Base-by-base conservation (phyloP, 2,797 vertebrate genomes). In the Diglossa cyanea region DNA sequence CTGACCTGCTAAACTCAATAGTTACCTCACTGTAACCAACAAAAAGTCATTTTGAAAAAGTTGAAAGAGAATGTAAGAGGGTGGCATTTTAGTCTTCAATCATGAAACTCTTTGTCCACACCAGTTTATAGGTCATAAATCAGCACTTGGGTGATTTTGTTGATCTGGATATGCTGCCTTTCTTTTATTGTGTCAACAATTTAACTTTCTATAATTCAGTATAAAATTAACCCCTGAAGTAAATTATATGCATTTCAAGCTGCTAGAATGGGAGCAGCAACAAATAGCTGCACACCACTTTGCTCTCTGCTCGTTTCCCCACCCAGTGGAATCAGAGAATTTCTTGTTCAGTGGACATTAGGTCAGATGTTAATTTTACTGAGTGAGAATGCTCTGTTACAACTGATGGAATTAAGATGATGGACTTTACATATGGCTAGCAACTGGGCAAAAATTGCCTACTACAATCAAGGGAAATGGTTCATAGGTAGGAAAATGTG, bases 41-140 rank as follows among this genome's bases (percentile, higher is more conserved):
- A 92, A 93, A 67, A 67, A 71, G 39, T 87, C 4, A 77, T 95
- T 96, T 91, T 79, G 37, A 60, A 94, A 54, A 67, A 61, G 28
- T 77, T 45, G 44, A 79, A 68, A 66, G 60, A 21, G 35, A 72
- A 21, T 19, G 40, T 67, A 83, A 88, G 94, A 48, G 45, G 40
- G 50, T 75, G 12, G 20, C 8, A 2, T 44, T 65, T 84, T 76
- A 66, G 15, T 75, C 57, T 88, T 75, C 77, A 70, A 7, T 90
- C 40, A 35, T 35, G 58, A 72, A 75, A n/a, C 17, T 53, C 45
- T 87, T 76, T 90, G 33, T n/a, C 30, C 25, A n/a, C 18, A 1
- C 8, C 47, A 28, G 7, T 60, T 90, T 63, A 30, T 31, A 76
- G 33, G 39, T 68, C 5, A 70, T 68, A 71, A 83, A 88, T 85